A percentile compares a stretch with the other conserved stretches of the same genome.
phyloP scores from a whole-genome alignment of 2,113 vertebrate genomes.

The Cyprinodon variegatus region DNA sequence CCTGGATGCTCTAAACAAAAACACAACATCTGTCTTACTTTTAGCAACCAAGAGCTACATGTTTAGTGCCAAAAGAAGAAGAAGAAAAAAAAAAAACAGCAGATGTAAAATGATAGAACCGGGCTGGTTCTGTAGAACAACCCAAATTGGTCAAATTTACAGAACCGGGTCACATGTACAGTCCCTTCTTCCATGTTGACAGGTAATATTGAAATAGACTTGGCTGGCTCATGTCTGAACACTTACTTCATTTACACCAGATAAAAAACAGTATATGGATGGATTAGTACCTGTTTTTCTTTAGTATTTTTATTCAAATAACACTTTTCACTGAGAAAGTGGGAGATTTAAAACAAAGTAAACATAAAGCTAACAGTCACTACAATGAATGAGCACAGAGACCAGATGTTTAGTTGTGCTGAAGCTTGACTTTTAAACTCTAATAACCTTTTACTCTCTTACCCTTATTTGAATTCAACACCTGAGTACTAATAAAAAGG shows the following conservation, averaged over 20 bases:
- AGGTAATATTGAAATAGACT: background rate
- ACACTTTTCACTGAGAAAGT: background rate
- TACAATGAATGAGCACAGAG: background rate
- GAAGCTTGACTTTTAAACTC: background rate
- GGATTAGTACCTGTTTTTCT: background rate
- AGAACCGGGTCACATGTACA: constrained; percentile 7
- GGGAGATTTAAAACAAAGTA: background rate
- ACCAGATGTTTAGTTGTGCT: background rate
- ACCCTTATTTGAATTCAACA: background rate
- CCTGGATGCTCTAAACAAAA: background rate
- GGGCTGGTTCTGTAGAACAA: constrained; percentile 1
- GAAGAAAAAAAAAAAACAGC: constrained; percentile 30
- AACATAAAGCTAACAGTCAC: background rate
- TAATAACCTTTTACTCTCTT: background rate
- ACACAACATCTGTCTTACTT: background rate
- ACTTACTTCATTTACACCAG: constrained; percentile 29
- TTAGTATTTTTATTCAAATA: background rate
- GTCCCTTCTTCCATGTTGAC: constrained; percentile 17
- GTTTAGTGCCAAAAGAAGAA: constrained; percentile 53
- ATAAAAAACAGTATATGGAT: background rate
- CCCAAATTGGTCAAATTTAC: constrained; percentile 4
- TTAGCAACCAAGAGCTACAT: constrained; percentile 17
- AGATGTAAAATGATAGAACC: constrained; percentile 32
- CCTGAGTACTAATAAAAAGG: background rate
- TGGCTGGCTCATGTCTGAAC: background rate